Evolutionary conservation across 2,888 invertebrate genomes (phyloP).

Genomic region (Eristalis intricaria): DNA sequence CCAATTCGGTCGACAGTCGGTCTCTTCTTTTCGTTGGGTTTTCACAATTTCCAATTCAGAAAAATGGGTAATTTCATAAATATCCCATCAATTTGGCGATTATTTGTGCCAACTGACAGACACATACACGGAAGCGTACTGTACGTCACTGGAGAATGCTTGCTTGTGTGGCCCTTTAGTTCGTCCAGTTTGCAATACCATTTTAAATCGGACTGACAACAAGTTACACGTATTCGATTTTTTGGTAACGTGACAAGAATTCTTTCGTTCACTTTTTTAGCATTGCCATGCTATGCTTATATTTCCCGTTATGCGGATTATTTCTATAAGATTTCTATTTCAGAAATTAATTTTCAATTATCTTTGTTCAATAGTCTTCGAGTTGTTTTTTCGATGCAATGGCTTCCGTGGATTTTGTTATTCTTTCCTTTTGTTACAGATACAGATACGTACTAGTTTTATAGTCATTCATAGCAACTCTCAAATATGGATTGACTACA

Average conservation of each 20-base stretch:
- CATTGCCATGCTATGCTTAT: constrained; percentile 39
- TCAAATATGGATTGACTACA: too few relatives aligned
- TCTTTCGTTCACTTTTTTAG: constrained; percentile 42
- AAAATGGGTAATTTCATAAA: constrained; percentile 52
- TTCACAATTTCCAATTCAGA: constrained; percentile 15
- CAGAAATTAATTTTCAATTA: not conserved
- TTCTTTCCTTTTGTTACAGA: not conserved
- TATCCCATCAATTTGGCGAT: constrained; percentile 37
- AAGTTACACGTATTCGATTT: constrained; percentile 72
- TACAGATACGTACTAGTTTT: too few relatives aligned
- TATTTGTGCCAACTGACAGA: constrained; percentile 54
- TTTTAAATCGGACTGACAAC: constrained; percentile 65
- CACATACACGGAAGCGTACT: constrained; percentile 35
- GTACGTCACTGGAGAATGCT: constrained; percentile 1
- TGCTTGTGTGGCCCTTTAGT: constrained; percentile 7
- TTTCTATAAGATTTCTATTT: not conserved
- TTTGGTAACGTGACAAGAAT: constrained; percentile 65
- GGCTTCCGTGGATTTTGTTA: not conserved
- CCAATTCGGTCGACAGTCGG: constrained; percentile 28
- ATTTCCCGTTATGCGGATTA: not conserved
- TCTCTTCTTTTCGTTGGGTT: constrained; percentile 63
- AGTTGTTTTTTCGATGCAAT: not conserved
- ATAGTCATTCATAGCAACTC: too few relatives aligned
- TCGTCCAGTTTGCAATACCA: constrained; percentile 64
- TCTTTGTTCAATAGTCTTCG: not conserved